Base-by-base conservation (phyloP, 2,888 invertebrate genomes). In the Hyposoter dolosus region DNA sequence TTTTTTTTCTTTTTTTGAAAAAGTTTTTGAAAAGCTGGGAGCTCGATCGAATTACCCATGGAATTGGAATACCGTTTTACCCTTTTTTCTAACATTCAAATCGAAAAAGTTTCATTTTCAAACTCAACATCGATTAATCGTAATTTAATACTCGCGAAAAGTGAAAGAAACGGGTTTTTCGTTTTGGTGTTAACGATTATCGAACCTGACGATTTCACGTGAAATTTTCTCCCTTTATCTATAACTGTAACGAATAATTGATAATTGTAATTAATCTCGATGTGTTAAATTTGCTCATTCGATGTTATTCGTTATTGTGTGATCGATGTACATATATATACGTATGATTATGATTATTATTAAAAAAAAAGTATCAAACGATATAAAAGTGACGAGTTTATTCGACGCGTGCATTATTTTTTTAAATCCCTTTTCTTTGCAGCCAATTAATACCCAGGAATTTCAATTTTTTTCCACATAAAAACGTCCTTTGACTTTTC, bases 261-360 rank as follows among this genome's bases (percentile, higher is more conserved):
- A 80, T 72, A 47, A 77, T 35, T 78, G 60, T 78, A 71, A 78
- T 82, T 82, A 72, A 68, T 78, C 50, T 82, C 78, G 66, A 78
- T 69, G 85, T 84, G 28, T 66, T 72, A 65, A 80, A 83, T 75
- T 83, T 78, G 84, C 79, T 87, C 86, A 80, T 81, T 86, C 81
- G 82, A 88, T 88, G 87, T 88, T 77, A 84, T 85, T 63, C 74
- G 66, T 65, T 74, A 47, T 86, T 74, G 53, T 86, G 86, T 85
- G 78, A 87, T 87, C 82, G 75, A 84, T 86, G 86, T 88, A 86
- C 75, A 87, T 74, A 86, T 81, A 86, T 81, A 87, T 74, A 86
- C 47, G 28, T 66, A 81, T 28, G 23, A 69, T 66, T 40, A 63
- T 35, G 15, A 53, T 68, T 63, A 79, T 32, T 63, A 60, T 72